Base-by-base conservation (phyloP, 92 coral and sea anemone species). In the Desmophyllum pertusum region DNA sequence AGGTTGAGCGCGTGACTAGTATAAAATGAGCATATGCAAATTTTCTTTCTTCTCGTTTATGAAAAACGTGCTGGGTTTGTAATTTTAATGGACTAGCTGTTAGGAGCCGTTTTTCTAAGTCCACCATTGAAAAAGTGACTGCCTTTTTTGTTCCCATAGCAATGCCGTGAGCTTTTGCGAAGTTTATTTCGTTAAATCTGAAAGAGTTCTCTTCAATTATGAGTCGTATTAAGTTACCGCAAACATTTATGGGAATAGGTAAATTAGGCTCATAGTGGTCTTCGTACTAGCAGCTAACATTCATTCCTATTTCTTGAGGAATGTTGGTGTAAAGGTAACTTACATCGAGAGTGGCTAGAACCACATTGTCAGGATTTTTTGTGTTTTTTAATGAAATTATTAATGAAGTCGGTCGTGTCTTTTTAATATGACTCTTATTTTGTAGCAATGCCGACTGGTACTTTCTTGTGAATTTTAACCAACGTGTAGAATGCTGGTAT, bases 371-470 rank as follows among this genome's bases (percentile, higher is more conserved):
- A 40, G 73, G 53, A 11, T 71, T 70, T 25, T 4, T 31, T 61
- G 78, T 70, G 68, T 82, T 72, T 76, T 82, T 70, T n/a, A 25
- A 70, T 83, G 51, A 72, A 83, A 6, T 81, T 81, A 10, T 81
- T 81, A 10, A 67, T 15, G 29, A 84, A 85, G 62, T 85, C 78
- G 48, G 86, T 87, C 7, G 70, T 70, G 40, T 86, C 90, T 70
- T 43, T 86, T 6, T 62, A 23, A 65, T 80, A 80, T 11, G 79
- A 87, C 25, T 81, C 31, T 55, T 88, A 88, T 57, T 67, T 76
- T 37, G 33, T 42, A 13, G 84, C 89, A 21, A 89, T 80, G 46
- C 84, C 83, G 19, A 87, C 83, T 2, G 87, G 85, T 59, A 52
- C 72, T 52, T 79, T 73, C 64, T 88, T 88, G 72, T 78, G 85